These are phyloP conservation scores for Gryllus longicercus DNA, from an alignment of 2,888 invertebrate genomes.

Conservation along the genomic window DNA sequence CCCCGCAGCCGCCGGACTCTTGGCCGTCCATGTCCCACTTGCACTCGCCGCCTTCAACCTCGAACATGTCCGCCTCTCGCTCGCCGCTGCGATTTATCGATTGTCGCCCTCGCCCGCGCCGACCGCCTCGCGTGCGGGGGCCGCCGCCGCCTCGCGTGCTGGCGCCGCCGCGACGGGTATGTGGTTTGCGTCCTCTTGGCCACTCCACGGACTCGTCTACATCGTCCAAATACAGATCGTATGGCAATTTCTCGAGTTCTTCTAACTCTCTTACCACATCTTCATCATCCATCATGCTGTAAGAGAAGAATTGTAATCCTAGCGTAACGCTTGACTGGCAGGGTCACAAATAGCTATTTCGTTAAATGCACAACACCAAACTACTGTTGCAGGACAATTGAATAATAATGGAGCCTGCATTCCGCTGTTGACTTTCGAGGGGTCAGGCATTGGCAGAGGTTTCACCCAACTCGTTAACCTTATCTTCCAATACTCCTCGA, in stretches of 20 bases:
- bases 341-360: not conserved
- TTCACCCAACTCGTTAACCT: too few relatives aligned
- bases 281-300: constrained; percentile 28
- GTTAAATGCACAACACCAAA: constrained; percentile 17
- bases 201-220: constrained; percentile 25
- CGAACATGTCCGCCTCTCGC: not conserved
- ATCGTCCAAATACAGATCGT: constrained; percentile 32
- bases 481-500: too few relatives aligned
- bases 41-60: not conserved
- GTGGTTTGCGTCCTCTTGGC: not conserved
- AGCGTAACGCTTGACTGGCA: not conserved
- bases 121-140: not conserved
- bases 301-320: constrained; percentile 18
- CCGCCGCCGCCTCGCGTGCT: not conserved
- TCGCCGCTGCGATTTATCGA: not conserved
- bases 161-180: constrained; percentile 20
- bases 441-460: too few relatives aligned
- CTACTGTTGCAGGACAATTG: constrained; percentile 10
- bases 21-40: not conserved
- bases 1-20: not conserved
- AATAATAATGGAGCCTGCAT: not conserved
- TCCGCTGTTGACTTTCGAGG: too few relatives aligned
- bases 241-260: constrained; percentile 29
- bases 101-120: not conserved
- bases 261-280: constrained; percentile 29